These are phyloP conservation scores for Cynaeus angustus DNA, from an alignment of 2,888 invertebrate species.

Conservation along the genomic window DNA sequence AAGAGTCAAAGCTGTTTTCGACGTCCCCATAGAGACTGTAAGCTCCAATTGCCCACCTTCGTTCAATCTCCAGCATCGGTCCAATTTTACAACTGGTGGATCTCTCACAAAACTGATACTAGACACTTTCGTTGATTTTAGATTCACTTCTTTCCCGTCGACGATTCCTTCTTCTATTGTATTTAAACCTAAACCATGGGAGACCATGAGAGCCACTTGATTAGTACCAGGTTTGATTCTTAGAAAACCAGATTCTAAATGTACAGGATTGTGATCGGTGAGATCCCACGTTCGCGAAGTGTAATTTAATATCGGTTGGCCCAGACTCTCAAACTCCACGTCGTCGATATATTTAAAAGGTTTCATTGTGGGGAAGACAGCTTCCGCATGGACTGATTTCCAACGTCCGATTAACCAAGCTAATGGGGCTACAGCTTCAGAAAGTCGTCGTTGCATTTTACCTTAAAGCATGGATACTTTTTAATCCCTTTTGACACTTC, in stretches of 20 bases:
- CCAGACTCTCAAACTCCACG: conserved; percentile 75
- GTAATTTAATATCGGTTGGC: conserved; percentile 78
- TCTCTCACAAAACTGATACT: conserved; percentile 74
- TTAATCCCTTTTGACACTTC: too few species aligned
- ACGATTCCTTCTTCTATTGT: conserved; percentile 76
- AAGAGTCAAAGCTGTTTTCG: conserved; percentile 72
- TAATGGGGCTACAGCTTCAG: conserved; percentile 57
- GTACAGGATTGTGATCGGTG: conserved; percentile 75
- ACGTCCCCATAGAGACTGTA: conserved; percentile 74
- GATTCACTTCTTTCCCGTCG: conserved; percentile 62
- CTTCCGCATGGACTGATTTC: conserved; percentile 73
- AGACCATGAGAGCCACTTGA: conserved; percentile 74
- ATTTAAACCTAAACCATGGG: conserved; percentile 78
- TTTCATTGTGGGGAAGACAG: conserved; percentile 76
- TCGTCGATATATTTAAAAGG: conserved; percentile 76
- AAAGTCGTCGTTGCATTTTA: too few species aligned
- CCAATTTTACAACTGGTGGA: conserved; percentile 73
- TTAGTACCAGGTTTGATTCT: conserved; percentile 75
- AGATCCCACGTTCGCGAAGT: conserved; percentile 74
- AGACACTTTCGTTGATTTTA: conserved; percentile 72
- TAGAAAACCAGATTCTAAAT: conserved; percentile 78
- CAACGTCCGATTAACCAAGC: conserved; percentile 77
- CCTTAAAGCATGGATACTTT: too few species aligned
- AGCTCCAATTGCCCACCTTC: conserved; percentile 70
- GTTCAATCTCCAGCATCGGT: conserved; percentile 68